phyloP scores from a whole-genome alignment of 2,888 invertebrate species.

The Tachina lurida region DNA sequence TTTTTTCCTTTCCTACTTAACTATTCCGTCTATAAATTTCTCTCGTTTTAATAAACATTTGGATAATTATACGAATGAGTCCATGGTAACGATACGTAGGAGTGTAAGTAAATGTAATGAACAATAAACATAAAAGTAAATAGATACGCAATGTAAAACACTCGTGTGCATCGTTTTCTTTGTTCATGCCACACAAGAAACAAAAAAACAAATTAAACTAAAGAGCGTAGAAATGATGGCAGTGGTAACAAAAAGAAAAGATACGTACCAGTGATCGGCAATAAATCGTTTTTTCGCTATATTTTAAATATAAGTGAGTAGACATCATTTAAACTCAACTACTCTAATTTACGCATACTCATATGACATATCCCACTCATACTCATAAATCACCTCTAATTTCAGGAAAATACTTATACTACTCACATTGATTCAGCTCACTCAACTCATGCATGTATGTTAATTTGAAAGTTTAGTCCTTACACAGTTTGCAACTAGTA shows the following conservation, averaged over 20 bases:
- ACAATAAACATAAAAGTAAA: constrained; percentile 51
- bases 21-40: constrained; percentile 50
- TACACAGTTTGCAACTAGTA: too few relatives aligned
- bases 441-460: too few relatives aligned
- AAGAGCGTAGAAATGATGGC: constrained; percentile 39
- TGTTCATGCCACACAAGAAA: not conserved
- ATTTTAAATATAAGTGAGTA: too few relatives aligned
- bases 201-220: constrained; percentile 21
- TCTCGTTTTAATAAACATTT: constrained; percentile 61
- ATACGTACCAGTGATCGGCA: too few relatives aligned
- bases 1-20: constrained; percentile 24
- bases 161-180: constrained; percentile 52
- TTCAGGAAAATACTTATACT: too few relatives aligned
- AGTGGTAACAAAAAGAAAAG: not conserved
- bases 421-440: too few relatives aligned
- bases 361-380: too few relatives aligned
- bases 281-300: too few relatives aligned
- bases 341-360: too few relatives aligned
- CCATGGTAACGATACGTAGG: not conserved
- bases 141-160: constrained; percentile 47
- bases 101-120: constrained; percentile 45
- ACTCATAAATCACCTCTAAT: too few relatives aligned
- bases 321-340: too few relatives aligned
- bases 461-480: too few relatives aligned
- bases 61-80: constrained; percentile 29